Evolutionary conservation across 2,797 vertebrate genomes (phyloP).

Genomic region (Anguilla marmorata): DNA sequence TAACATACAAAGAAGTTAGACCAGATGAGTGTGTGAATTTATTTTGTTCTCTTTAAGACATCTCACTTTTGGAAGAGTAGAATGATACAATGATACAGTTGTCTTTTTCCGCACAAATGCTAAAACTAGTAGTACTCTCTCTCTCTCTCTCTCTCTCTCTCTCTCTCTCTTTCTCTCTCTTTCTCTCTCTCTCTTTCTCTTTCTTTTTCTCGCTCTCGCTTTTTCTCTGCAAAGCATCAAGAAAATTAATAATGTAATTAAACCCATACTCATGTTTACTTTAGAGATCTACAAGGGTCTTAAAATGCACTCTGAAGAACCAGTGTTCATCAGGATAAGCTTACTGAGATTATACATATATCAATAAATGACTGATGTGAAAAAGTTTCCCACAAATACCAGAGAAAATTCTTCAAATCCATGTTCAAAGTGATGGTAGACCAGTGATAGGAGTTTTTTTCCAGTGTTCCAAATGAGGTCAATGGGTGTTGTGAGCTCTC

Average conservation of each 20-base stretch:
- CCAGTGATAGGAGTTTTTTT: not conserved
- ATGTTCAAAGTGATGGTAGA: not conserved
- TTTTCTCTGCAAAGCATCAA: not conserved
- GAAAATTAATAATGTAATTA: not conserved
- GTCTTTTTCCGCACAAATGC: constrained; percentile 34
- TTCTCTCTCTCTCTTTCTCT: not conserved
- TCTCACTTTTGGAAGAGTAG: not conserved
- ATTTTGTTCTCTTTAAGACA: not conserved
- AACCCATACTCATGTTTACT: not conserved
- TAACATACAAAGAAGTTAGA: no score
- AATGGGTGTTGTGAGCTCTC: not conserved
- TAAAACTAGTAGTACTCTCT: constrained; percentile 26
- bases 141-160: constrained; percentile 3
- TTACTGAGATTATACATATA: not conserved
- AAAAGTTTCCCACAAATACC: not conserved
- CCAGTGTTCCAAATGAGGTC: not conserved
- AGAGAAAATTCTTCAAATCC: not conserved
- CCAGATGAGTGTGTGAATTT: no score
- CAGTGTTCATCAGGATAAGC: not conserved
- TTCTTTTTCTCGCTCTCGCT: constrained; percentile 6
- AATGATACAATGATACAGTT: constrained; percentile 41
- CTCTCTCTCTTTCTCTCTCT: constrained; percentile 24
- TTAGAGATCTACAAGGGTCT: not conserved
- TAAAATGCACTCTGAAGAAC: not conserved
- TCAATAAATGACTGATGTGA: not conserved